A percentile compares a stretch with the other conserved stretches of the same genome.
These are phyloP conservation scores for Sarcophaga variegata DNA, from an alignment of 2,888 invertebrate genomes.

Conservation along the genomic window DNA sequence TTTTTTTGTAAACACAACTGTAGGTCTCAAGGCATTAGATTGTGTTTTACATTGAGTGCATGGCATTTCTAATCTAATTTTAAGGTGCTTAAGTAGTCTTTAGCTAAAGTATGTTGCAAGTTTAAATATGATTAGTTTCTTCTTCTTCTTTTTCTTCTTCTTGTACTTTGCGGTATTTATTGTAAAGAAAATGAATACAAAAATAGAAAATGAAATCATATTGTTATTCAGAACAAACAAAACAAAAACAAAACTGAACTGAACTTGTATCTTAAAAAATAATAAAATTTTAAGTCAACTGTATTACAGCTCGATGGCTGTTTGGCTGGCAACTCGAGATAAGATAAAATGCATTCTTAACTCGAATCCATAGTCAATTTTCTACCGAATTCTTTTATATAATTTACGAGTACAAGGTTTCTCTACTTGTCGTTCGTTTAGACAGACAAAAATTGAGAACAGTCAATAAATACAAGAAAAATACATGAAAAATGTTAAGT, in stretches of 20 bases:
- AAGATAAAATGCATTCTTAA: constrained; percentile 62
- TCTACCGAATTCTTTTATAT: constrained; percentile 6
- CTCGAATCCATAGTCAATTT: constrained; percentile 11
- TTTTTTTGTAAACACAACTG: no score
- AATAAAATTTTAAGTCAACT: constrained; percentile 19
- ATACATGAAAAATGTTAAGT: neutral
- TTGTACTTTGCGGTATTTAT: constrained; percentile 6
- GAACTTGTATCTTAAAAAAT: constrained; percentile 45
- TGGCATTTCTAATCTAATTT: neutral
- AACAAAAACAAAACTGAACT: constrained; percentile 33
- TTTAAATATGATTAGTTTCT: neutral
- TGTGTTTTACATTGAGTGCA: no score
- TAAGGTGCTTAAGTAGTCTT: no score
- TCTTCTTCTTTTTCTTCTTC: neutral
- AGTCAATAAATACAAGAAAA: constrained; percentile 54
- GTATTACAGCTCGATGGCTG: constrained; percentile 2
- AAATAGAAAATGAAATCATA: constrained; percentile 26
- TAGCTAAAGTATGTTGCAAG: constrained; percentile 29
- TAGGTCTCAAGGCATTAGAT: no score
- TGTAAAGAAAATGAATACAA: neutral
- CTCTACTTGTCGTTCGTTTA: constrained; percentile 6
- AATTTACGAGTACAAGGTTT: neutral
- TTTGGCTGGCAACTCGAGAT: constrained; percentile 28
- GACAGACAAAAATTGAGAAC: constrained; percentile 57
- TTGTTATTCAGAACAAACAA: constrained; percentile 38